Percentiles rank a stretch among this genome's conserved stretches.
Evolutionary conservation across 2,888 invertebrate species (phyloP).

Genomic region (Troglohyphantes excavatus): DNA sequence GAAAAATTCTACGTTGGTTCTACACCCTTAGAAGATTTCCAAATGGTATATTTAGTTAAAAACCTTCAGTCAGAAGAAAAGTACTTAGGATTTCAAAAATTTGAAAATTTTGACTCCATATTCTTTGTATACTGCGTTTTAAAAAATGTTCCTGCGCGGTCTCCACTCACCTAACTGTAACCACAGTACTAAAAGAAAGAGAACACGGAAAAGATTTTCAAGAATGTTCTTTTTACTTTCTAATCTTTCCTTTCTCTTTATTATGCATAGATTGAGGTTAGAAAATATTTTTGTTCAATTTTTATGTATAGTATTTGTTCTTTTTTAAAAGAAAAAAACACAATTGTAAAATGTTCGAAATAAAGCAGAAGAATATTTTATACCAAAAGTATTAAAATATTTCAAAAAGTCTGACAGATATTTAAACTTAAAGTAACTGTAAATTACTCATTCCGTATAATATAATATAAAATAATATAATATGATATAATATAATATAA

Average conservation of each 20-base stretch:
- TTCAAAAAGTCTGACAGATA: too few species aligned
- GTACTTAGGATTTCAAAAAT: constrained; percentile 29
- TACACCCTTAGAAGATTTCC: constrained; percentile 45
- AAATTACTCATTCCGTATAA: too few species aligned
- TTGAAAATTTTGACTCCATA: constrained; percentile 2
- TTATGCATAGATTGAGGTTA: constrained; percentile 3
- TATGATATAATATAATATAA: too few species aligned
- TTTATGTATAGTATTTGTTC: too few species aligned
- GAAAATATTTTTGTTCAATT: neutral
- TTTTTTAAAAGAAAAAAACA: too few species aligned
- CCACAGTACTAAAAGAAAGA: constrained; percentile 39
- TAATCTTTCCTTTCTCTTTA: constrained; percentile 30
- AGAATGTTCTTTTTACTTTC: constrained; percentile 4
- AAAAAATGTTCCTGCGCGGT: constrained; percentile 45
- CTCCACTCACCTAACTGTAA: constrained; percentile 29
- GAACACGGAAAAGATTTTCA: constrained; percentile 19
- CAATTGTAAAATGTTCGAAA: too few species aligned
- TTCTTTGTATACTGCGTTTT: constrained; percentile 35
- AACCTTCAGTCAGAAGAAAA: constrained; percentile 19
- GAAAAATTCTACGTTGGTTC: constrained; percentile 36
- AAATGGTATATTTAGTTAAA: constrained; percentile 55
- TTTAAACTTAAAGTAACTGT: too few species aligned
- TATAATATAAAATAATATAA: too few species aligned
- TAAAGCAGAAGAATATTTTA: too few species aligned
- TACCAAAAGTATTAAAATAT: too few species aligned